These are phyloP conservation scores for Epinotia nisella DNA, from an alignment of 2,888 invertebrate species.

Conservation along the genomic window DNA sequence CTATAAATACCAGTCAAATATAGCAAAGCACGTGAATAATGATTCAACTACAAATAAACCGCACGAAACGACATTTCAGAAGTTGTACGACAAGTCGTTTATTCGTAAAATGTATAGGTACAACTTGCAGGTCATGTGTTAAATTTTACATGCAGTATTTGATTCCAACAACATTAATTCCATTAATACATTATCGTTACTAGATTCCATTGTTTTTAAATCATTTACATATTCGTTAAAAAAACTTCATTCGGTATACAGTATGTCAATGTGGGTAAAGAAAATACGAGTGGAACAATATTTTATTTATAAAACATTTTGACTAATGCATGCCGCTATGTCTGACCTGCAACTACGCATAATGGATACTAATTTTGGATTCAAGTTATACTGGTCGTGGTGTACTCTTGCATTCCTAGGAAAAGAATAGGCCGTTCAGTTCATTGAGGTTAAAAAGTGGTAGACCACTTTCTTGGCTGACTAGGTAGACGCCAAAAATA, in stretches of 20 bases:
- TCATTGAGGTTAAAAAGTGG: no score
- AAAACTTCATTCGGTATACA: not conserved
- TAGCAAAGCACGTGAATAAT: not conserved
- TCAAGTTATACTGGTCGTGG: no score
- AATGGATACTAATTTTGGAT: no score
- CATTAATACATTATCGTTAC: slow-evolving; percentile 17
- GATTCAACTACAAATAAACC: not conserved
- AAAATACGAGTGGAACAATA: not conserved
- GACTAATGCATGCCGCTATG: no score
- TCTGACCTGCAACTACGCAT: no score
- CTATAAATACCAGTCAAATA: not conserved
- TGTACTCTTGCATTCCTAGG: no score
- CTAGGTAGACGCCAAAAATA: no score
- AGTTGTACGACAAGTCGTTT: slow-evolving; percentile 7
- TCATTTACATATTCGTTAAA: slow-evolving; percentile 4
- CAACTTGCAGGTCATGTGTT: slow-evolving; percentile 6
- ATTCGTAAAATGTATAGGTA: not conserved
- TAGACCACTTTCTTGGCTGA: no score
- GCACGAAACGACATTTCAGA: not conserved
- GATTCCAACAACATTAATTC: slow-evolving; percentile 1
- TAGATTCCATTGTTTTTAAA: slow-evolving; percentile 13
- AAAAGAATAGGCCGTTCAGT: no score
- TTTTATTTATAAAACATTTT: not conserved
- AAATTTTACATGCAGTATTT: slow-evolving; percentile 3
- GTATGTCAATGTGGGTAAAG: not conserved